Percentiles rank a stretch among this genome's conserved stretches.
Evolutionary conservation across 2,888 invertebrate genomes (phyloP).

Genomic region (Torymus texanus): DNA sequence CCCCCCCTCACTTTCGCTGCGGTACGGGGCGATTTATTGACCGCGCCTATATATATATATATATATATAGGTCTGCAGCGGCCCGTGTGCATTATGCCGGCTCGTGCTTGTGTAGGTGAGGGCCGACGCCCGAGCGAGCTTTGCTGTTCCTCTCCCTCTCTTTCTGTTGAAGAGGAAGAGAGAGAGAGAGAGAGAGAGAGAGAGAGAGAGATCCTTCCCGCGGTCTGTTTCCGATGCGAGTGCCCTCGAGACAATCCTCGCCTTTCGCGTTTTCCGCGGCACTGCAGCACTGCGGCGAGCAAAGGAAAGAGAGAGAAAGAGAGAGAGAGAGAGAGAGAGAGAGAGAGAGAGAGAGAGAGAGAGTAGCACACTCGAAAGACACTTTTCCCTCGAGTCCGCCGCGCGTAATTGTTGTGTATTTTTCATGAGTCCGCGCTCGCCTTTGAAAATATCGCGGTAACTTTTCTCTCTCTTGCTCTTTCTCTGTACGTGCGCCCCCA

Average conservation of each 20-base stretch:
- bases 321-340: neutral
- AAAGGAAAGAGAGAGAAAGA: neutral
- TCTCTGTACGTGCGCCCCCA: neutral
- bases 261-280: neutral
- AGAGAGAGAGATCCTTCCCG: neutral
- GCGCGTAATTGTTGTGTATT: conserved; percentile 48
- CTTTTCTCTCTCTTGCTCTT: neutral
- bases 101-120: neutral
- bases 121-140: conserved; percentile 24
- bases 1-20: neutral
- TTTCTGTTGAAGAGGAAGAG: neutral
- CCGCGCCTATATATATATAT: conserved; percentile 27
- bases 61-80: conserved; percentile 1
- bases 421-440: conserved; percentile 35
- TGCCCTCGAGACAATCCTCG: conserved; percentile 29
- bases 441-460: conserved; percentile 26
- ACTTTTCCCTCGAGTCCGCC: neutral
- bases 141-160: conserved; percentile 10
- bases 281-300: neutral
- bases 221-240: conserved; percentile 22
- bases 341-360: neutral
- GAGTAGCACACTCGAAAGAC: conserved; percentile 20
- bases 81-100: neutral
- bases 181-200: neutral
- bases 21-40: conserved; percentile 45